Percentiles rank a stretch among this genome's conserved stretches.
Conservation (phyloP, 2,888 invertebrate genomes). For the Odontocerum albicorne region DNA sequence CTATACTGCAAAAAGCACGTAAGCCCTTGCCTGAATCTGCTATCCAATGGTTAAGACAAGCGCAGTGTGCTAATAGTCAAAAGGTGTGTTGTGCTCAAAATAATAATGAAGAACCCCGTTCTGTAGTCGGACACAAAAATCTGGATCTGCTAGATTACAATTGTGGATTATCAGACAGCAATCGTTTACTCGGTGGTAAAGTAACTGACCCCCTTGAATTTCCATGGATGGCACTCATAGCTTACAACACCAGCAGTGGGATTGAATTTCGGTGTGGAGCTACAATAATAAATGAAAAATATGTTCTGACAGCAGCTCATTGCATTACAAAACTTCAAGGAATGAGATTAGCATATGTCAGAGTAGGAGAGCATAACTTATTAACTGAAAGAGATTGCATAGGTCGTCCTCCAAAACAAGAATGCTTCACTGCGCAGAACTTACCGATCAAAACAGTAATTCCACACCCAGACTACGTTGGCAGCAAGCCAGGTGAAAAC, state of each 20-base stretch:
- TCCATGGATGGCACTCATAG: conserved; percentile 25
- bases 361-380: conserved; percentile 66
- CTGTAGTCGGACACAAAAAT: background rate
- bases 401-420: conserved; percentile 42
- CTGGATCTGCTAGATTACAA: background rate
- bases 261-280: no score
- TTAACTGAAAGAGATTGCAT: conserved; percentile 51
- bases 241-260: no score
- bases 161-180: background rate
- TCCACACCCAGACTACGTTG: no score
- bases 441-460: no score
- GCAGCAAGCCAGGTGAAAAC: conserved; percentile 44
- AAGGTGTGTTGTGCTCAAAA: no score
- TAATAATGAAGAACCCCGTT: background rate
- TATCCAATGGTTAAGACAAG: no score
- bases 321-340: conserved; percentile 56
- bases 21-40: no score
- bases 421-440: no score
- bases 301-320: conserved; percentile 63
- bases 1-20: no score
- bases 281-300: conserved; percentile 56
- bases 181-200: conserved; percentile 12
- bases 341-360: conserved; percentile 51
- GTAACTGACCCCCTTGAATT: conserved; percentile 9
- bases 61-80: no score